Percentiles rank a stretch among this genome's conserved stretches.
These are phyloP conservation scores for Lepidostoma basale DNA, from an alignment of 1,140 invertebrate genomes.

Conservation along the genomic window DNA sequence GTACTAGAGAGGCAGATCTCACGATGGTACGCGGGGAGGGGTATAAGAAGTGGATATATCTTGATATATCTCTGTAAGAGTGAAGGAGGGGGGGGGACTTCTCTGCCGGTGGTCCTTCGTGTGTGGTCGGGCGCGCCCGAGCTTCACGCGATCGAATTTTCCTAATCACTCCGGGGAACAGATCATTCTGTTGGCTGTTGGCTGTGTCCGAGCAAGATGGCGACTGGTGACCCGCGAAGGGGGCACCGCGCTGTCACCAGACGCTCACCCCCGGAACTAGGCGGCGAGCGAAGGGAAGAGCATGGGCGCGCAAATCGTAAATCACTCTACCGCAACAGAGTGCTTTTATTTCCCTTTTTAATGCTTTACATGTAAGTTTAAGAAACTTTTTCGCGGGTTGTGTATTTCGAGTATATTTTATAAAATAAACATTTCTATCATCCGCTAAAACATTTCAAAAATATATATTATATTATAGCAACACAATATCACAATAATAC, in stretches of 20 bases:
- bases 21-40: conserved; percentile 11
- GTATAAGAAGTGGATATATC: conserved; percentile 25
- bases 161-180: conserved; percentile 42
- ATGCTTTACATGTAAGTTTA: too few species aligned
- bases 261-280: not conserved
- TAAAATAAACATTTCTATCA: too few species aligned
- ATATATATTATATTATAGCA: too few species aligned
- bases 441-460: too few species aligned
- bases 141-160: conserved; percentile 45
- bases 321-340: too few species aligned
- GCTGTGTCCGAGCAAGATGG: conserved; percentile 7
- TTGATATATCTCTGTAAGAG: conserved; percentile 16
- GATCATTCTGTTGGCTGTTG: conserved; percentile 21
- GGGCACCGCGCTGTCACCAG: too few species aligned
- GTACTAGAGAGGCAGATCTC: conserved; percentile 15
- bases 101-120: conserved; percentile 44
- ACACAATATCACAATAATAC: too few species aligned
- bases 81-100: conserved; percentile 3
- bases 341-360: too few species aligned
- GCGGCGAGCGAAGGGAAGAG: not conserved
- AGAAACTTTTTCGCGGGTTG: too few species aligned
- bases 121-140: conserved; percentile 34
- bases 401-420: too few species aligned
- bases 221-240: too few species aligned
- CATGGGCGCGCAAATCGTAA: too few species aligned